Conservation (phyloP, 2,113 vertebrate species). For the Coreoperca whiteheadi region DNA sequence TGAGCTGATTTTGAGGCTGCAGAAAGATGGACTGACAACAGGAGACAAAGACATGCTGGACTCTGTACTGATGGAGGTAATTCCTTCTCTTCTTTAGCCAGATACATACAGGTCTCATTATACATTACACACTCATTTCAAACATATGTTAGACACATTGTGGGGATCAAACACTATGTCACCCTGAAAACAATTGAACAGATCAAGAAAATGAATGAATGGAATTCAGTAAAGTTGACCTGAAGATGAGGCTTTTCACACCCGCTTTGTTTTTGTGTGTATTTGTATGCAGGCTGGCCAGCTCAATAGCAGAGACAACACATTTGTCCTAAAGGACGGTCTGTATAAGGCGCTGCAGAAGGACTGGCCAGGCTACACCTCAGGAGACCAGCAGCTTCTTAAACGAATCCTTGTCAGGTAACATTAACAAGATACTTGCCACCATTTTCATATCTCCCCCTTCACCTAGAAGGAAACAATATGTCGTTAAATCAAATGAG, state of each 20-base stretch:
- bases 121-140: neutral
- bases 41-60: constrained; percentile 91
- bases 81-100: neutral
- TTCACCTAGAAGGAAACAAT: neutral
- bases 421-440: neutral
- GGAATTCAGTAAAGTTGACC: no score
- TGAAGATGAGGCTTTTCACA: neutral
- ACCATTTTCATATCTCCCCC: neutral
- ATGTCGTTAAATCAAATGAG: neutral
- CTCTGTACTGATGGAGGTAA: constrained; percentile 88
- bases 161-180: neutral
- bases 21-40: constrained; percentile 89
- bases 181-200: neutral
- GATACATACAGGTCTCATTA: neutral
- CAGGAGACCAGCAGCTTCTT: constrained; percentile 91
- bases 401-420: constrained; percentile 92
- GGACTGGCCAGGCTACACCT: constrained; percentile 93
- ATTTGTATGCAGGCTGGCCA: constrained; percentile 87
- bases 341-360: constrained; percentile 91
- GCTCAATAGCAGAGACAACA: constrained; percentile 87
- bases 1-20: constrained; percentile 90
- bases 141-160: neutral
- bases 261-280: neutral
- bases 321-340: constrained; percentile 87
- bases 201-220: neutral